A percentile compares a stretch with the other conserved stretches of the same genome.
These are phyloP conservation scores for Nibea coibor DNA, from an alignment of 2,113 vertebrate genomes.

Conservation along the genomic window DNA sequence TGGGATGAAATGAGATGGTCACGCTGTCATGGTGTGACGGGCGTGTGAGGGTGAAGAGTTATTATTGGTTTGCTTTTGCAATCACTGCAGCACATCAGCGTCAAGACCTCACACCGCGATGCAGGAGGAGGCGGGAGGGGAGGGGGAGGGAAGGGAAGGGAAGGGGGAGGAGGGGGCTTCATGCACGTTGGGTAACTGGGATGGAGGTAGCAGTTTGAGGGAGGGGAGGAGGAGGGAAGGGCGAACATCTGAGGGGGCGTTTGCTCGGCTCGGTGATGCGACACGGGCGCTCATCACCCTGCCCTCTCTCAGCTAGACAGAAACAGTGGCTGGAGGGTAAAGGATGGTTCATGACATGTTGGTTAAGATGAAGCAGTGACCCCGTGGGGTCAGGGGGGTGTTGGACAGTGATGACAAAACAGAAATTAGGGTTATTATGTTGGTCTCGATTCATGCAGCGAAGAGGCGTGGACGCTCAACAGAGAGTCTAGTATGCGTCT, in stretches of 20 bases:
- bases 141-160: no score
- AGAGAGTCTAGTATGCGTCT: slow-evolving; percentile 8
- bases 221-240: slow-evolving; percentile 13
- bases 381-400: slow-evolving; percentile 1
- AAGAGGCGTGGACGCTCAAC: slow-evolving; percentile 19
- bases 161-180: slow-evolving; percentile 45
- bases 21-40: slow-evolving; percentile 47
- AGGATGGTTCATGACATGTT: slow-evolving; percentile 50
- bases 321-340: slow-evolving; percentile 82
- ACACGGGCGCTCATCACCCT: slow-evolving; percentile 38
- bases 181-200: slow-evolving; percentile 72
- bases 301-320: slow-evolving; percentile 68
- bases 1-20: slow-evolving; percentile 65
- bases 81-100: slow-evolving; percentile 79
- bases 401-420: slow-evolving; percentile 32
- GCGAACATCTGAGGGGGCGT: slow-evolving; percentile 49
- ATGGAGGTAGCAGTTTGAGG: slow-evolving; percentile 34
- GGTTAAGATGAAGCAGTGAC: slow-evolving; percentile 66
- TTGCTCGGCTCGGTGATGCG: slow-evolving; percentile 54
- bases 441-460: slow-evolving; percentile 63
- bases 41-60: slow-evolving; percentile 38
- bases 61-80: slow-evolving; percentile 79
- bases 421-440: slow-evolving; percentile 55
- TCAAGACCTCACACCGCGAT: slow-evolving; percentile 73
- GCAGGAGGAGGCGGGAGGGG: slow-evolving; percentile 29